Evolutionary conservation across 2,113 vertebrate genomes (phyloP).

Genomic region (Albula goreensis): DNA sequence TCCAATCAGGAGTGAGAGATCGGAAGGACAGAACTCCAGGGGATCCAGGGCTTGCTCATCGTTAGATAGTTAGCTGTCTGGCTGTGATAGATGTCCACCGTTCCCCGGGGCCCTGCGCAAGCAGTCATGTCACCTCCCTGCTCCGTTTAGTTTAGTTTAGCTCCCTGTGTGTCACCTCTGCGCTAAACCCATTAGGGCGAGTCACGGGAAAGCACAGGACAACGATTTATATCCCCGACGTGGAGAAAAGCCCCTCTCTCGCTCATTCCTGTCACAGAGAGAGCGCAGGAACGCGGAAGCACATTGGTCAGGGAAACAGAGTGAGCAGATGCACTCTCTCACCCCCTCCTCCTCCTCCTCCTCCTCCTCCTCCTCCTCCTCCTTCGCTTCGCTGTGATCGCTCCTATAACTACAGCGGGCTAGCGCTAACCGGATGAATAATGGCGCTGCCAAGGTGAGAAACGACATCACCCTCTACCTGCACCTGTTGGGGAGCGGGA

Average conservation of each 20-base stretch:
- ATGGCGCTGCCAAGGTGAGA: conserved; percentile 34
- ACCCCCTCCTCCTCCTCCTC: background rate
- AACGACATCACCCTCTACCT: conserved; percentile 31
- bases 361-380: background rate
- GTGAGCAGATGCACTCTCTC: background rate
- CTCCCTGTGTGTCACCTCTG: background rate
- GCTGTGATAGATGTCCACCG: conserved; percentile 16
- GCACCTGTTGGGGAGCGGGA: conserved; percentile 27
- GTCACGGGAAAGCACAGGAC: conserved; percentile 3
- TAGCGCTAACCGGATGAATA: conserved; percentile 28
- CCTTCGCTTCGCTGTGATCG: background rate
- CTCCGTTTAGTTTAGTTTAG: background rate
- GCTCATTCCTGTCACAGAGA: conserved; percentile 21
- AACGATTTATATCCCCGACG: conserved; percentile 26
- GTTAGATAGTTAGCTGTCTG: background rate
- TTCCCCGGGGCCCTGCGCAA: background rate
- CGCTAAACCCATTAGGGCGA: conserved; percentile 9
- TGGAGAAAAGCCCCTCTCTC: background rate
- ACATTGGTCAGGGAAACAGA: background rate
- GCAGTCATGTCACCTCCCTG: background rate
- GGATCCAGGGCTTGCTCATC: background rate
- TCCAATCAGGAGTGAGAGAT: too few relatives aligned
- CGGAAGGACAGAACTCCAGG: too few relatives aligned
- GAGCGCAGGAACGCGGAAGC: background rate
- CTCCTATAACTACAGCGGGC: conserved; percentile 25